phyloP scores from a whole-genome alignment of 2,113 vertebrate species.

The Thryonomys swinderianus region DNA sequence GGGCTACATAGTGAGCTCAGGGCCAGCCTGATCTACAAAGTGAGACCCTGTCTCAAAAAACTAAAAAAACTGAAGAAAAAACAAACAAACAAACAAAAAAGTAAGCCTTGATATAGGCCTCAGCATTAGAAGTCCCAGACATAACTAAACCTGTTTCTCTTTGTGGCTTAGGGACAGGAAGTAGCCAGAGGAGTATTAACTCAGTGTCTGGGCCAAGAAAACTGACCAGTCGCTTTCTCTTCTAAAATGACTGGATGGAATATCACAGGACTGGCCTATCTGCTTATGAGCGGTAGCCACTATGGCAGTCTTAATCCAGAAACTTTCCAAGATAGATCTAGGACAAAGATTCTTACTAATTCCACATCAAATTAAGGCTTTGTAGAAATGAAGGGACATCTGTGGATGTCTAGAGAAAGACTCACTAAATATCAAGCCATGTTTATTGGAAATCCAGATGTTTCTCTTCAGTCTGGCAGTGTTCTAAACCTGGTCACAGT shows the following conservation, averaged over 20 bases:
- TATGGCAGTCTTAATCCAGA: not conserved
- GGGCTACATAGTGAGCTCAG: too few relatives aligned
- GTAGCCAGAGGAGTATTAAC: not conserved
- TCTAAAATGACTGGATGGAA: not conserved
- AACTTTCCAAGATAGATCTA: not conserved
- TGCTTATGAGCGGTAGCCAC: not conserved
- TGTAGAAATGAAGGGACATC: not conserved
- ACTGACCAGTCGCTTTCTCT: not conserved
- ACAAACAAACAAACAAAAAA: too few relatives aligned
- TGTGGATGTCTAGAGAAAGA: not conserved
- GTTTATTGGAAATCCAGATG: not conserved
- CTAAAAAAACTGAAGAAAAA: too few relatives aligned
- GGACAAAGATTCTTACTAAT: not conserved
- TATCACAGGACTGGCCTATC: not conserved
- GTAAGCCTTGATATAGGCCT: not conserved
- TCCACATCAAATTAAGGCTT: not conserved
- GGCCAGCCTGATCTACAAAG: too few relatives aligned
- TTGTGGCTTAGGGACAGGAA: not conserved
- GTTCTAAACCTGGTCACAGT: not conserved
- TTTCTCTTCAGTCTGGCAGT: not conserved
- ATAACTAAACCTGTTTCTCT: not conserved
- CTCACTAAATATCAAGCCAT: not conserved
- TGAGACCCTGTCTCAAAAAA: too few relatives aligned
- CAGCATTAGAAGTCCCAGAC: not conserved
- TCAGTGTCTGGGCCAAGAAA: not conserved